Percentiles rank a stretch among this genome's conserved stretches.
phyloP scores from a whole-genome alignment of 2,797 vertebrate genomes.

The Liparis tanakae region DNA sequence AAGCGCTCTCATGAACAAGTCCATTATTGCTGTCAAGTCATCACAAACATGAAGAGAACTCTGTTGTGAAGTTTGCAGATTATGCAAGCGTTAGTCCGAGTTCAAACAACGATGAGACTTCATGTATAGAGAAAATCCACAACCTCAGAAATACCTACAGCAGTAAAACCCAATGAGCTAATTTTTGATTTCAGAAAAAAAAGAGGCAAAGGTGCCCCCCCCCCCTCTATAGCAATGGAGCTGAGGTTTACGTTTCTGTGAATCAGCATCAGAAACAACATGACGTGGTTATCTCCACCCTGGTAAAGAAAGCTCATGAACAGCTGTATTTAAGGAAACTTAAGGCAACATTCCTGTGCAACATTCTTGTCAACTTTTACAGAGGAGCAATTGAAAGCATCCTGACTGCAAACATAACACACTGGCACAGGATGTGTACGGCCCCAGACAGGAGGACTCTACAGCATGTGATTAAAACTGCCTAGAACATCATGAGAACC shows the following conservation, averaged over 20 bases:
- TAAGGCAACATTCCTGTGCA: neutral
- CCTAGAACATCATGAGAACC: neutral
- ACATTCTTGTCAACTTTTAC: neutral
- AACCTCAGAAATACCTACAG: neutral
- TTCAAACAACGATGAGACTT: neutral
- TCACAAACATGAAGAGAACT: neutral
- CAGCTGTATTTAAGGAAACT: neutral
- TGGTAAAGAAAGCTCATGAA: neutral
- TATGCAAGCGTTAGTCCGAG: neutral
- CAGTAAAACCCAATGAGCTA: no score
- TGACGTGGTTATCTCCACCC: neutral
- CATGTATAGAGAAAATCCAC: neutral
- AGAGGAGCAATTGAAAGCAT: neutral
- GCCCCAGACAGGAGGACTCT: neutral
- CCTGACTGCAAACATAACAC: neutral
- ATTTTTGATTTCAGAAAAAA: neutral
- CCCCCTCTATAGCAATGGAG: neutral
- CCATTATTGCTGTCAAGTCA: slow-evolving; percentile 8
- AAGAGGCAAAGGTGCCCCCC: neutral
- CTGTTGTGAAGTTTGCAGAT: neutral
- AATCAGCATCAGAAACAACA: neutral
- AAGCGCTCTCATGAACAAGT: slow-evolving; percentile 1
- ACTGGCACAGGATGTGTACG: neutral
- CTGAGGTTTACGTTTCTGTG: neutral
- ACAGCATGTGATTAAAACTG: neutral